Evolutionary conservation across 2,797 vertebrate genomes (phyloP), one percentile per base, ranked within the genome.

Genomic region (Megalops cyprinoides): DNA sequence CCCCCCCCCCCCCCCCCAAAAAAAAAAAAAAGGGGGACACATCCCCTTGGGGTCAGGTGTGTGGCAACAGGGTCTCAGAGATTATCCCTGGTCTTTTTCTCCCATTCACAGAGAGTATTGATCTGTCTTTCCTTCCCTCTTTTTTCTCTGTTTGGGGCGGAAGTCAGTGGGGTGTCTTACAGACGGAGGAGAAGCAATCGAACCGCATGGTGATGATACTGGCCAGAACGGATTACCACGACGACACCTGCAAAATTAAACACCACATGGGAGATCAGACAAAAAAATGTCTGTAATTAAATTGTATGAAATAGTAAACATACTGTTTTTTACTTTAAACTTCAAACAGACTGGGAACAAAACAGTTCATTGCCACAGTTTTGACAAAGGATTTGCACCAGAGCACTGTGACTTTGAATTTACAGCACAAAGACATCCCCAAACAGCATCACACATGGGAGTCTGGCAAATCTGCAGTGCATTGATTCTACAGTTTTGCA

Each of bases 41-140:
- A 20, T 84, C 82, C 83, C 83, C 37, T n/a, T 0, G 75, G 89
- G 75, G 82, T 89, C 85, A 87, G 73, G 82, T 83, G 82, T 44
- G 71, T 84, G 79, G 82, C 90, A 88, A 88, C 87, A 88, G 88
- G 90, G 87, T 91, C 88, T 92, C 88, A 85, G 86, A 55, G 83
- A 89, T 89, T 89, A 88, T 86, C 83, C 84, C 39, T 2, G 74
- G 67, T 44, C 78, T 85, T 89, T 89, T 85, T 81, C 88, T 89
- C 88, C 83, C 82, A 37, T 60, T 49, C 53, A 49, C 42, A 78
- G n/a, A 15, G 82, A 67, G 73, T 90, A 92, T 92, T 90, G 91
- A 93, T 92, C 86, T 78, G 81, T 81, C 82, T 80, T 78, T 58
- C 56, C 60, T 44, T 48, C 74, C 48, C 49, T 53, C 74, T 7